phyloP scores from a whole-genome alignment of 2,113 vertebrate genomes.

The Apus apus region DNA sequence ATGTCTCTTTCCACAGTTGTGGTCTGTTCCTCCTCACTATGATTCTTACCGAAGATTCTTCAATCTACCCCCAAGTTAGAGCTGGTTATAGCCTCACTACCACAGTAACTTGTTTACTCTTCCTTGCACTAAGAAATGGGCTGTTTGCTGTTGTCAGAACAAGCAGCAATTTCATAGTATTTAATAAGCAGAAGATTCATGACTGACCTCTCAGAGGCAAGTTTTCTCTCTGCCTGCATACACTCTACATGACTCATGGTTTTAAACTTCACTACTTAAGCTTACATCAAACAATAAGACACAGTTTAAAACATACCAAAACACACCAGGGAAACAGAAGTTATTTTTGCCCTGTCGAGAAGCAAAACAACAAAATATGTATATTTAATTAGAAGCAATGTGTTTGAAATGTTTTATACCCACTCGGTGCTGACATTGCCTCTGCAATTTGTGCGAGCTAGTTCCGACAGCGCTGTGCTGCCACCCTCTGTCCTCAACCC shows the following conservation, averaged over 20 bases:
- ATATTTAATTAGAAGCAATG: constrained; percentile 13
- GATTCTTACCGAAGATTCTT: not conserved
- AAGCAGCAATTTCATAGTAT: not conserved
- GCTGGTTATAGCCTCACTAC: not conserved
- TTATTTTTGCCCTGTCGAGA: not conserved
- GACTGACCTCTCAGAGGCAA: not conserved
- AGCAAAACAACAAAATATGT: not conserved
- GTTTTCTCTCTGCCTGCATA: not conserved
- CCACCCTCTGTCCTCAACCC: constrained; percentile 67
- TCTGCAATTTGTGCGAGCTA: not conserved
- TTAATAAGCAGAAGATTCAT: not conserved
- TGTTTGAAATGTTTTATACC: not conserved
- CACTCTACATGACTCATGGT: not conserved
- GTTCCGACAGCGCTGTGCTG: constrained; percentile 36
- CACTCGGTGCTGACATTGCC: not conserved
- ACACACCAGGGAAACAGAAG: not conserved
- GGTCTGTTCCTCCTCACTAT: not conserved
- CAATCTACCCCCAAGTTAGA: not conserved
- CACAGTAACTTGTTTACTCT: not conserved
- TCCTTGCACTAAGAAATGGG: not conserved
- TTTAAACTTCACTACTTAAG: not conserved
- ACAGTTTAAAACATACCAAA: not conserved
- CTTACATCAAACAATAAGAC: not conserved
- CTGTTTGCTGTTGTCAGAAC: not conserved
- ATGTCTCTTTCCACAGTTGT: not conserved